These are phyloP conservation scores for Nothobranchius kuhntae DNA, from an alignment of 2,113 vertebrate genomes.

Conservation along the genomic window DNA sequence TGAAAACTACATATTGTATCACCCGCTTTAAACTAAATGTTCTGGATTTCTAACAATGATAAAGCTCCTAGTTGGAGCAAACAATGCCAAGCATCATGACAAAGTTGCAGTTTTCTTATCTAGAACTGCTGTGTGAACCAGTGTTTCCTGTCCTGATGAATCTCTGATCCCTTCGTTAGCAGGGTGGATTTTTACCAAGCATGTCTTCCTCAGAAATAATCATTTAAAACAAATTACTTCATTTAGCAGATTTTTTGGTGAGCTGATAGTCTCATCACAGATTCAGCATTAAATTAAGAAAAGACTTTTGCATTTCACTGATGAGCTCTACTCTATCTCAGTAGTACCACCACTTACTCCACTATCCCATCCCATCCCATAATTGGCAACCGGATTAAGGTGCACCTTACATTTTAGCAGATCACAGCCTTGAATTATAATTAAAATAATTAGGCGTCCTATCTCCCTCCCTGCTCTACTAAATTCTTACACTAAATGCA, in stretches of 20 bases:
- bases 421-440: conserved; percentile 66
- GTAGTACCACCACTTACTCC: conserved; percentile 11
- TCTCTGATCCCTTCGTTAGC: neutral
- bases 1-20: no score
- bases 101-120: no score
- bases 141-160: no score
- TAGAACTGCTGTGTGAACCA: no score
- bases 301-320: conserved; percentile 39
- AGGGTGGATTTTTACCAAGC: conserved; percentile 1
- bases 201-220: neutral
- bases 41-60: no score
- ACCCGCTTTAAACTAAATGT: no score
- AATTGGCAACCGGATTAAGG: conserved; percentile 72
- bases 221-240: conserved; percentile 20
- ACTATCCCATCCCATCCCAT: conserved; percentile 39
- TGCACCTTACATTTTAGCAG: conserved; percentile 73
- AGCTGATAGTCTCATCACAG: conserved; percentile 13
- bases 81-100: no score
- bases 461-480: conserved; percentile 58
- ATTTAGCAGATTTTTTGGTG: conserved; percentile 1
- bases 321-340: conserved; percentile 15
- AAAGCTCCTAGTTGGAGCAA: no score
- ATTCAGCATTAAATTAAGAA: conserved; percentile 41
- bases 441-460: conserved; percentile 73
- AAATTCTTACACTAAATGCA: conserved; percentile 57